Conservation (phyloP, 2,113 vertebrate genomes). For the Sylvilagus bachmani region DNA sequence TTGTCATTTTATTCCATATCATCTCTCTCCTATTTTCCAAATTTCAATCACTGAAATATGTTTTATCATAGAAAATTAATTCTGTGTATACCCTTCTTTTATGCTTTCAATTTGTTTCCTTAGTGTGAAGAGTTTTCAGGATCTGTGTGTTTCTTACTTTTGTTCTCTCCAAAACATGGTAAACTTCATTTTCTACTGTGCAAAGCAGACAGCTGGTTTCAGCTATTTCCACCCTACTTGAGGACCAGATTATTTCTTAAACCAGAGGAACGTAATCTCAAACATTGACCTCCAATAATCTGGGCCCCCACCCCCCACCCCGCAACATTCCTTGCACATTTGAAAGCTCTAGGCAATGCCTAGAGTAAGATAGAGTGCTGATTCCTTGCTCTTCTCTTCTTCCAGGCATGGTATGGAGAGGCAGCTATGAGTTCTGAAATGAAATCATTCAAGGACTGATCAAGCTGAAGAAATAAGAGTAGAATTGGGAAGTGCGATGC, state of each 20-base stretch:
- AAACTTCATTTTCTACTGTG: not conserved
- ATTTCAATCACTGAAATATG: not conserved
- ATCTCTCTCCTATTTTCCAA: not conserved
- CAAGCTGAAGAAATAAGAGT: not conserved
- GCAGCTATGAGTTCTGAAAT: not conserved
- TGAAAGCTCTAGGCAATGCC: not conserved
- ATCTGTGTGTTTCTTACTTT: not conserved
- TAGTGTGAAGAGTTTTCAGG: slow-evolving; percentile 3
- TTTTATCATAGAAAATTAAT: not conserved
- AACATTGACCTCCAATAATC: not conserved
- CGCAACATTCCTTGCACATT: not conserved
- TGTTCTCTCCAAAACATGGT: not conserved
- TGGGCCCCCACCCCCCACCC: too few species aligned
- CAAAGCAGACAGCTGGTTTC: not conserved
- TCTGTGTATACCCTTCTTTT: not conserved
- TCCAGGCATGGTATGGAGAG: not conserved
- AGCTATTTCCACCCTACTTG: not conserved
- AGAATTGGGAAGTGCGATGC: accelerated
- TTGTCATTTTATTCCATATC: not conserved
- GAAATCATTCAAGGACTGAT: not conserved
- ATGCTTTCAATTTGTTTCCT: not conserved
- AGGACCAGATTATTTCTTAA: slow-evolving; percentile 10
- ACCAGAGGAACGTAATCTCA: not conserved
- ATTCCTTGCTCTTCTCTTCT: not conserved
- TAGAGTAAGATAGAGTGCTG: not conserved